Evolutionary conservation across 35 echinoderm and acorn worm species (phyloP).

Genomic region (Anneissia japonica): DNA sequence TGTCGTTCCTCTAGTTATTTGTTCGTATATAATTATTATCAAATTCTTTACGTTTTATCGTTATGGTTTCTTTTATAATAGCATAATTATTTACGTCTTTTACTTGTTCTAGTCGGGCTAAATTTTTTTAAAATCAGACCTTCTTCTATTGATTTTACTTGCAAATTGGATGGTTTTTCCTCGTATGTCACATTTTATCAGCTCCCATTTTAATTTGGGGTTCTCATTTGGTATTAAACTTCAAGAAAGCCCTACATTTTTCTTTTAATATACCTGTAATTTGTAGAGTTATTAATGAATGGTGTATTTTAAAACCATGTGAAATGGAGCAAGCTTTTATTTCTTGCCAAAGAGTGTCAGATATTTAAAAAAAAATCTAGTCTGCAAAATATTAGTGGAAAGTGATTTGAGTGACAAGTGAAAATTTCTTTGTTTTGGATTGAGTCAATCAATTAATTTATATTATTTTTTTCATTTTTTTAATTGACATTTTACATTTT

Average conservation of each 20-base stretch:
- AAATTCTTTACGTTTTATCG: neutral
- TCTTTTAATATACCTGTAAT: neutral
- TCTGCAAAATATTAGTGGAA: neutral
- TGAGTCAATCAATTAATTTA: neutral
- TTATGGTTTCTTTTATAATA: neutral
- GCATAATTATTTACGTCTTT: neutral
- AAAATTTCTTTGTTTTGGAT: neutral
- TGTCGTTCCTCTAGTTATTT: neutral
- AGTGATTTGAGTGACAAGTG: neutral
- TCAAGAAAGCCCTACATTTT: neutral
- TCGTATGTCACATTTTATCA: neutral
- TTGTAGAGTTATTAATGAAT: neutral
- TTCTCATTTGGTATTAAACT: neutral
- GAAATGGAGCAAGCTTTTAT: neutral
- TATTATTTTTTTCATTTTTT: neutral
- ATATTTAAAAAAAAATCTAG: neutral
- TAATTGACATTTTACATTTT: neutral
- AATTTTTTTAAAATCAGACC: neutral
- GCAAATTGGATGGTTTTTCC: neutral
- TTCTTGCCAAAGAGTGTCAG: neutral
- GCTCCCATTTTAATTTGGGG: neutral
- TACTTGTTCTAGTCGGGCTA: neutral
- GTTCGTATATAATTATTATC: neutral
- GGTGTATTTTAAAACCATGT: neutral
- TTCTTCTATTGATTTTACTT: neutral